Conservation (phyloP, 2,888 invertebrate genomes). For the Drosophila longiperda region DNA sequence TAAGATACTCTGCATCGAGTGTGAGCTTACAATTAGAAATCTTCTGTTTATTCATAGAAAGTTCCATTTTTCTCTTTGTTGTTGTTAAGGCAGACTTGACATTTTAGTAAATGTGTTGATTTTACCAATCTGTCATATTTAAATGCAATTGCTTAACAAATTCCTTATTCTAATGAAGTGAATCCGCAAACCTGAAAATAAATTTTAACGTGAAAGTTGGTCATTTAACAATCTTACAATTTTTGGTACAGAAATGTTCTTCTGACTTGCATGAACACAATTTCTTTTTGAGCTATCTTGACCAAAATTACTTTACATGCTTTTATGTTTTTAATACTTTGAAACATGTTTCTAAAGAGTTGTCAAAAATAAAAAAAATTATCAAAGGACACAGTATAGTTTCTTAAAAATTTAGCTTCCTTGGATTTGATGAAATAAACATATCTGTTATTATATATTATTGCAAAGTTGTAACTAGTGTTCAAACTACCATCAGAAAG, state of each 20-base stretch:
- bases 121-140: background rate
- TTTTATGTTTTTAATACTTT: background rate
- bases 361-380: background rate
- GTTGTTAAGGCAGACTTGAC: constrained; percentile 5
- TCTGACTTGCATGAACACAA: background rate
- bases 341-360: background rate
- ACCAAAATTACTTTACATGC: too few species aligned
- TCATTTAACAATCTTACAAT: background rate
- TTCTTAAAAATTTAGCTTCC: background rate
- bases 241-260: background rate
- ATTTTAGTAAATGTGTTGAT: background rate
- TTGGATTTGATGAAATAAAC: background rate
- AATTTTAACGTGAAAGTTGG: background rate
- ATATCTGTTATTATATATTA: background rate
- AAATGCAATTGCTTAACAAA: background rate
- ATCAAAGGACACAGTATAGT: background rate
- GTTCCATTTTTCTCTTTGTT: constrained; percentile 31
- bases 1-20: constrained; percentile 31
- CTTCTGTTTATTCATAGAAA: constrained; percentile 47
- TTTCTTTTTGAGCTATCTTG: too few species aligned
- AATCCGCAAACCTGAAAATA: background rate
- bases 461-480: background rate
- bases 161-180: background rate
- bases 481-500: background rate
- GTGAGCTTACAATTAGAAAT: constrained; percentile 40